Evolutionary conservation across 1,140 invertebrate genomes (phyloP), one percentile per base, ranked within the genome.

Genomic region (Heliconius congener): DNA sequence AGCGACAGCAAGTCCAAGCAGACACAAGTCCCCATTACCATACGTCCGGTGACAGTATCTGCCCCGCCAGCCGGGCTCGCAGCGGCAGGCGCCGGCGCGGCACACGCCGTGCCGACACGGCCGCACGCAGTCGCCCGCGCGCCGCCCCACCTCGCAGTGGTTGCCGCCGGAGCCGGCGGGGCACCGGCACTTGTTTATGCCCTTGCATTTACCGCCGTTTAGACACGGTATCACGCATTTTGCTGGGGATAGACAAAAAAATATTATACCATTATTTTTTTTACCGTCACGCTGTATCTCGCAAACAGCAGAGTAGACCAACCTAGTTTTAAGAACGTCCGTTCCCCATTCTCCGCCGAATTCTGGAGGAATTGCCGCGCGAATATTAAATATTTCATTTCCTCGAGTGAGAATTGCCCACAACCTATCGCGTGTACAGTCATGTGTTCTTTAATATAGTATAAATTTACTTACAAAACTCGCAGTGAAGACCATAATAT

Each of bases 221-320:
- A 98, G 92, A 87, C 98, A 98, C 2, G 98, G 97, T 85, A 98
- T 97, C 70, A 98, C 97, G 88, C 98, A 98, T 94, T 98, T 98
- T 34, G 97, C 98, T 98, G 42, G 42, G 13, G 42, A 42, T 9
- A 42, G 42, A 42, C 42, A 42, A 42, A 42, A 42, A 42, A 42
- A 46, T 46, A 46, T 13, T 16, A 46, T 46, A 46, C 11, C 42
- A 13, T 13, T 13, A 13, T 46, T 42, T 46, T 46, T 46, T 13
- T 13, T 42, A 42, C 13, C 13, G 0, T 46, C 13, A 46, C 42
- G 42, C 2, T 46, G 11, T 46, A 46, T 46, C 11, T 3, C 11
- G 11, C 13, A 46, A 13, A 46, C 3, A 46, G 13, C 42, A 46
- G 42, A 13, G 13, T 46, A 13, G 42, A 13, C 42, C 16, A 46